Base-by-base conservation (phyloP, 2,797 vertebrate genomes). In the Microctenopoma lineatum region DNA sequence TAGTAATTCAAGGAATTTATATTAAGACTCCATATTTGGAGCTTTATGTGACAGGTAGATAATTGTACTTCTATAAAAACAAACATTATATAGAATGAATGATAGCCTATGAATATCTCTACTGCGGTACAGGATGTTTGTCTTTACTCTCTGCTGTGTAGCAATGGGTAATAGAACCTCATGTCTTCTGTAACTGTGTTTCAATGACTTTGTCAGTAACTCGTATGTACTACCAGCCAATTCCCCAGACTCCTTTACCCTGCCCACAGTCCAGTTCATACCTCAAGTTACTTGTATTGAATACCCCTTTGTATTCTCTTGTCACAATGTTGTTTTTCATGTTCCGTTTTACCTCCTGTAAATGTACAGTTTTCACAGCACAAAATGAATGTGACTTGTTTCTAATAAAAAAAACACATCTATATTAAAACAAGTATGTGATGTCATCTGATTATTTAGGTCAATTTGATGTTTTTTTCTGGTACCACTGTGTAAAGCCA, bases 321-420 rank as follows among this genome's bases (percentile, higher is more conserved):
- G 81, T 75, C 86, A 74, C 75, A 44, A 75, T 78, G 75, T 67
- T 91, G 83, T 91, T 90, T 90, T 87, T 82, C 83, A 85, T 81
- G 90, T 93, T 88, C 85, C 73, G 84, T 93, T 90, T 83, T 68
- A 89, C 89, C 84, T 91, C 64, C 71, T 93, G 87, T 93, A 75
- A 84, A 87, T 96, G 94, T 97, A 95, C 93, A 95, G 93, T 96
- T 96, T 96, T 95, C 95, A 96, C 92, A 96, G 95, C 95, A 95
- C 95, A 96, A 95, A 84, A 93, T 95, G 92, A 96, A 95, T 95
- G 94, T 97, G 94, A 96, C 87, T 94, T 84, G 89, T 97, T 97
- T 96, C 88, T 96, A 97, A 98, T 96, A 95, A 97, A 94, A 90
- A 95, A 97, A 94, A 90, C 74, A 94, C 44, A 73, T 73, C 69